These are phyloP conservation scores for Xenentodon cancila DNA, from an alignment of 2,797 vertebrate genomes.

Conservation along the genomic window DNA sequence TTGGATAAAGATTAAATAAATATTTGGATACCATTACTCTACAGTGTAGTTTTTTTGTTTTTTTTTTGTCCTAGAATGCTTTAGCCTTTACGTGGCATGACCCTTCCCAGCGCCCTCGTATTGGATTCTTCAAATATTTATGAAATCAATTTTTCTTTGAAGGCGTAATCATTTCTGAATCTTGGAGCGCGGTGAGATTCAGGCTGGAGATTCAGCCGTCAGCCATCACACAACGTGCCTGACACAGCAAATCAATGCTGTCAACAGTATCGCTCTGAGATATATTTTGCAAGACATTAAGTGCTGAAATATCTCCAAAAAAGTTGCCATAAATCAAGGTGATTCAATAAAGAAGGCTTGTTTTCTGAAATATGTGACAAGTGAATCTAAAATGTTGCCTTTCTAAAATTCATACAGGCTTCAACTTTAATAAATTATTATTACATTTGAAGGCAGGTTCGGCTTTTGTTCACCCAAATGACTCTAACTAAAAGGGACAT, in stretches of 20 bases:
- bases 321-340: slow-evolving; percentile 51
- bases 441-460: slow-evolving; percentile 15
- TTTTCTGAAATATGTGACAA: slow-evolving; percentile 51
- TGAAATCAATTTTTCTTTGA: slow-evolving; percentile 53
- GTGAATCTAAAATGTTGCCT: slow-evolving; percentile 27
- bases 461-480: slow-evolving; percentile 21
- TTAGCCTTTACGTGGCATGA: slow-evolving; percentile 9
- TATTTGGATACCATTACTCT: slow-evolving; percentile 5
- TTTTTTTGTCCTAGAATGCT: slow-evolving; percentile 18
- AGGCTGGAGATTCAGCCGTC: slow-evolving; percentile 33
- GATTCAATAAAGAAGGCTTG: slow-evolving; percentile 36
- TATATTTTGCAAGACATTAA: slow-evolving; percentile 55
- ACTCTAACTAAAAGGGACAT: slow-evolving; percentile 28
- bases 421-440: slow-evolving; percentile 39
- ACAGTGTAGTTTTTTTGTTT: background rate
- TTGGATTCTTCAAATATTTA: slow-evolving; percentile 47
- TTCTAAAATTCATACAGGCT: slow-evolving; percentile 28
- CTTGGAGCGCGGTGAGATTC: slow-evolving; percentile 38
- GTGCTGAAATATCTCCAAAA: slow-evolving; percentile 45
- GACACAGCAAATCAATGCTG: slow-evolving; percentile 62
- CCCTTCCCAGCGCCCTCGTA: slow-evolving; percentile 8
- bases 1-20: slow-evolving; percentile 30
- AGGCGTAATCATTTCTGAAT: slow-evolving; percentile 38
- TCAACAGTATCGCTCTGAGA: slow-evolving; percentile 43
- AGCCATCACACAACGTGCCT: slow-evolving; percentile 34